phyloP scores from a whole-genome alignment of 2,797 vertebrate genomes.

The Parambassis ranga region DNA sequence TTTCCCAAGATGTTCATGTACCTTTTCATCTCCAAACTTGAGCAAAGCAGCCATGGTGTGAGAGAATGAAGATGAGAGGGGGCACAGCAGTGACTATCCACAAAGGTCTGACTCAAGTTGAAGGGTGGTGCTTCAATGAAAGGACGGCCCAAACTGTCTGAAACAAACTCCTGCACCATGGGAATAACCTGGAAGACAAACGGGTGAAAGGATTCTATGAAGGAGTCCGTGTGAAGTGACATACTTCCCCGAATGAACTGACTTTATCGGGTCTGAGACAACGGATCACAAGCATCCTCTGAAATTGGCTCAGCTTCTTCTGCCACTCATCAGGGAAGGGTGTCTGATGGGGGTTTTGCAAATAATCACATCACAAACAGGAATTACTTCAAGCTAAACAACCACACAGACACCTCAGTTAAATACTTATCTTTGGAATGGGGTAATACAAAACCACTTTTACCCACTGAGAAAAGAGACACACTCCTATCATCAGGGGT shows the following conservation, averaged over 20 bases:
- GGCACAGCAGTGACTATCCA: slow-evolving; percentile 87
- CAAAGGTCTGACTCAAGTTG: slow-evolving; percentile 85
- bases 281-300: slow-evolving; percentile 87
- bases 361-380: slow-evolving; percentile 22
- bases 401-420: background rate
- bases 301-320: slow-evolving; percentile 79
- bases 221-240: background rate
- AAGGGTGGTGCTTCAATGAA: slow-evolving; percentile 91
- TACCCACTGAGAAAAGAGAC: slow-evolving; percentile 5
- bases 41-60: slow-evolving; percentile 90
- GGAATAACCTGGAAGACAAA: slow-evolving; percentile 80
- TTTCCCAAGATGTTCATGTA: slow-evolving; percentile 52
- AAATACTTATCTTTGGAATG: background rate
- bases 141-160: slow-evolving; percentile 73
- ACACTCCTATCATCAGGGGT: slow-evolving; percentile 8
- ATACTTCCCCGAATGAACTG: background rate
- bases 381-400: background rate
- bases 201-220: background rate
- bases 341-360: slow-evolving; percentile 82
- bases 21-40: slow-evolving; percentile 90
- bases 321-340: slow-evolving; percentile 83
- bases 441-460: background rate
- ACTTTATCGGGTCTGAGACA: slow-evolving; percentile 90
- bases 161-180: slow-evolving; percentile 88
- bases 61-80: slow-evolving; percentile 88